Evolutionary conservation across 2,888 invertebrate genomes (phyloP).

Genomic region (Silvanus unidentatus): DNA sequence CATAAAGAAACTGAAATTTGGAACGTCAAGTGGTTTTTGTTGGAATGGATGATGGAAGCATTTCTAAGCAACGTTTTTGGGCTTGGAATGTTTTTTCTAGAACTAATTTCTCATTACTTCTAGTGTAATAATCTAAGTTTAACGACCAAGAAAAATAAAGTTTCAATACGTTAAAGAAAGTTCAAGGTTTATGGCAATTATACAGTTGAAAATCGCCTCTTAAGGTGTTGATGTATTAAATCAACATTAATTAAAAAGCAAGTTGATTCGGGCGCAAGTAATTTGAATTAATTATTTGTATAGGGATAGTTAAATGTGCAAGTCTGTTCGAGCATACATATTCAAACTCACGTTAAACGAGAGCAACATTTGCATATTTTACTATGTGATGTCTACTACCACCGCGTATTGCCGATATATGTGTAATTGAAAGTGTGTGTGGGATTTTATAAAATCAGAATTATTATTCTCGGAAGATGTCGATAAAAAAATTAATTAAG

Average conservation of each 20-base stretch:
- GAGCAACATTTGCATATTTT: constrained; percentile 31
- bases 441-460: no score
- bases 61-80: no score
- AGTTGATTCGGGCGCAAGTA: constrained; percentile 30
- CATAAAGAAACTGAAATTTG: no score
- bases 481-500: no score
- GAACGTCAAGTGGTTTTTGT: no score
- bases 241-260: constrained; percentile 33
- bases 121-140: no score
- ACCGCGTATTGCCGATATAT: neutral
- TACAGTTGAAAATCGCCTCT: constrained; percentile 11
- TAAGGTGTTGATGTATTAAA: constrained; percentile 32
- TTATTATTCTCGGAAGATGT: no score
- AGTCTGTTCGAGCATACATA: constrained; percentile 27
- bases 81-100: no score
- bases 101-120: no score
- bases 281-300: constrained; percentile 33
- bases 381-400: constrained; percentile 21
- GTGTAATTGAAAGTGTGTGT: no score
- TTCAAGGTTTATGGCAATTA: constrained; percentile 14
- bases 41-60: no score
- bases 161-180: neutral
- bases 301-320: constrained; percentile 24
- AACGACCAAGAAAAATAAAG: no score
- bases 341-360: constrained; percentile 33